Evolutionary conservation across 1,140 invertebrate genomes (phyloP), one percentile per base, ranked within the genome.

Genomic region (Drosophila guanche): DNA sequence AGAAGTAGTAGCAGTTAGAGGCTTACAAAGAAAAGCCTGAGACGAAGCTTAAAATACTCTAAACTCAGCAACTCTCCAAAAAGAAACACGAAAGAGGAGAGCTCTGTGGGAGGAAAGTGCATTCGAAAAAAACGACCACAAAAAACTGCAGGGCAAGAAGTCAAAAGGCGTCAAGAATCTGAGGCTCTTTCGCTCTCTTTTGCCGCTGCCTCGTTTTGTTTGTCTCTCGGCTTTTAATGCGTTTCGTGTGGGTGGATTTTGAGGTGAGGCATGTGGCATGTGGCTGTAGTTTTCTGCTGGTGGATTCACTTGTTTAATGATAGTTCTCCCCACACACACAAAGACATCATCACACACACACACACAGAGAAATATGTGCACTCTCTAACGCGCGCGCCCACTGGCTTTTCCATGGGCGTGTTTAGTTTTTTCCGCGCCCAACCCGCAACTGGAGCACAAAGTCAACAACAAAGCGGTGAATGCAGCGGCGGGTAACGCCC

Each of bases 381-480:
- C 51, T 56, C 52, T 60, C 68, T 72, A 67, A 59, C 55, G 51
- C 61, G 23, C 33, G 37, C 62, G 47, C 33, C 48, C 33, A 56
- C n/a, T 41, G 23, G 33, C 14, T 60, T 29, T 53, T 43, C 33
- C 33, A 37, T 37, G 33, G 33, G 33, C 33, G 8, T 27, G 25
- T 22, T 27, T 48, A n/a, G 29, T 23, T 43, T 48, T 56, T 62
- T 61, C 65, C 47, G 42, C 41, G 41, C 33, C 25, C 56, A 48
- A 45, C 76, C 73, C 55, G 81, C 81, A 85, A 85, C 81, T 86
- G 68, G 81, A 85, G 81, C 81, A 86, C 83, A 85, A 86, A 85
- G 81, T 81, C 73, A 85, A 85, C 76, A 85, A 77, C 72, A 86
- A 86, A 85, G 54, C 63, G 33, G 33, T 10, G 33, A 10, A 37